Base-by-base conservation (phyloP, 2,888 invertebrate genomes). In the Troides aeacus region DNA sequence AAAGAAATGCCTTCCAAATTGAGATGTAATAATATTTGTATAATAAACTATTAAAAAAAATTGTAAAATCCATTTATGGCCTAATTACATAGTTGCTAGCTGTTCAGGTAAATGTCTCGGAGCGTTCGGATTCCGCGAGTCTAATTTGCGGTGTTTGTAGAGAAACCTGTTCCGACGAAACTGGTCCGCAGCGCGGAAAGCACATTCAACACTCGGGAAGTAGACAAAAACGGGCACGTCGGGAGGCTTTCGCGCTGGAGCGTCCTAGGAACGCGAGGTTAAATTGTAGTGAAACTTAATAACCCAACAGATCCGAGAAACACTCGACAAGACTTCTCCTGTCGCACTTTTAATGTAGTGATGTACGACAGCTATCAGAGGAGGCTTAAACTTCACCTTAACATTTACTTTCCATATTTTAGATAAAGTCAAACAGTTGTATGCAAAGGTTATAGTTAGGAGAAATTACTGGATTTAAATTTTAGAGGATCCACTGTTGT, bases 211-310 rank as follows among this genome's bases (percentile, higher is more conserved):
- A 63, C 66, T 63, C 50, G 66, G 70, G 70, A 70, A 70, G 70
- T 66, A 53, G 63, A 66, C 66, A 70, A 66, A 66, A 70, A 70
- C 63, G 23, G 70, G 53, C 53, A 59, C 62, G 63, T 66, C 62
- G 62, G 58, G 62, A 53, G 60, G 62, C 70, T 63, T 66, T 70
- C 69, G 69, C 66, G 62, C 59, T 58, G 50, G 66, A 66, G 75
- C 71, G 72, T 72, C 77, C 72, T 12, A 75, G 78, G 84, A 83
- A 84, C 81, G 81, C 77, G 78, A 75, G 79, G 78, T 80, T 84
- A 86, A 85, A 87, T 86, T 85, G 86, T 81, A 72, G 86, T 80
- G 87, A 86, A 88, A 88, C 79, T 84, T 88, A 87, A 88, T 86
- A 86, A 85, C 81, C 15, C 12, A 50, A 76, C 74, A 72, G 75